A percentile compares a stretch with the other conserved stretches of the same genome.
These are phyloP conservation scores for Margaritifera margaritifera DNA, from an alignment of 2,888 invertebrate genomes.

Conservation along the genomic window DNA sequence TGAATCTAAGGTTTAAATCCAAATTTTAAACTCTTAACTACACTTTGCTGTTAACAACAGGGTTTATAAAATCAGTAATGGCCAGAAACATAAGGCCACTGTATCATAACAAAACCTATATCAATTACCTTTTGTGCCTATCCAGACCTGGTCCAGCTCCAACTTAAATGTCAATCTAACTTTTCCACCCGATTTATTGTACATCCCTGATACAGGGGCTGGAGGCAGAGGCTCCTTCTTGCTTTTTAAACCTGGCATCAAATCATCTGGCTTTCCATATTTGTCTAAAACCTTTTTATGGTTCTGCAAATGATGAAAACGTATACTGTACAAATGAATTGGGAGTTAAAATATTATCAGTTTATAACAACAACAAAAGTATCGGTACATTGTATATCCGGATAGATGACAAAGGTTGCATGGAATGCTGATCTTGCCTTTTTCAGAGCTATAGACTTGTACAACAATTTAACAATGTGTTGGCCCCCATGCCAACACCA, in stretches of 20 bases:
- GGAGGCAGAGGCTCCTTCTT: slow-evolving; percentile 86
- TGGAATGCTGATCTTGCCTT: too few species aligned
- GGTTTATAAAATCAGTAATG: too few species aligned
- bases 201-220: slow-evolving; percentile 88
- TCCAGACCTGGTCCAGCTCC: slow-evolving; percentile 91
- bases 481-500: too few species aligned
- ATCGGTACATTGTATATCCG: too few species aligned
- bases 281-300: slow-evolving; percentile 92
- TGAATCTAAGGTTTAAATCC: too few species aligned
- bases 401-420: too few species aligned
- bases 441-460: too few species aligned
- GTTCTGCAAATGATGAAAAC: slow-evolving; percentile 71
- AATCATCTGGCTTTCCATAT: slow-evolving; percentile 89
- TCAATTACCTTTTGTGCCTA: slow-evolving; percentile 83
- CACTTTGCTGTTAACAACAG: too few species aligned
- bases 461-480: too few species aligned
- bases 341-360: neutral
- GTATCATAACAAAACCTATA: neutral
- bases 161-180: slow-evolving; percentile 92
- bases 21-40: too few species aligned
- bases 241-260: slow-evolving; percentile 88
- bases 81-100: neutral
- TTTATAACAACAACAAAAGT: neutral
- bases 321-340: neutral
- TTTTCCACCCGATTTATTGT: slow-evolving; percentile 91